A percentile compares a stretch with the other conserved stretches of the same genome.
These are phyloP conservation scores for Vannuccia rotundouncinata DNA, from an alignment of 2,888 invertebrate genomes.

Conservation along the genomic window DNA sequence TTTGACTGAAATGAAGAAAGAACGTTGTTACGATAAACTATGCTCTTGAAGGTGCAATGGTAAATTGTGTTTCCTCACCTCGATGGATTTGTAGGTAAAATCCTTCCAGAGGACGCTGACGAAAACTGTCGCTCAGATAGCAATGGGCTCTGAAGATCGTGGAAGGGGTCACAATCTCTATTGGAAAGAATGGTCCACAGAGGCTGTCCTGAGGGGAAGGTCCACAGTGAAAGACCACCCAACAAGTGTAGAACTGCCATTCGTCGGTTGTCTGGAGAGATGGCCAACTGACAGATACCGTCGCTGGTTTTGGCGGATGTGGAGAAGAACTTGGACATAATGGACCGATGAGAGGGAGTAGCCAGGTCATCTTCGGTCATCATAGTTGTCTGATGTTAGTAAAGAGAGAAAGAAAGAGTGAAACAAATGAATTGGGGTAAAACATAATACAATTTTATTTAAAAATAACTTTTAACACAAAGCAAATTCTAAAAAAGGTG, in stretches of 20 bases:
- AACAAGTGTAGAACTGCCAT: conserved; percentile 18
- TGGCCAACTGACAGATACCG: not conserved
- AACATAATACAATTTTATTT: no score
- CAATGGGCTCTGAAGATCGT: not conserved
- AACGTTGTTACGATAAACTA: not conserved
- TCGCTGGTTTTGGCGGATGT: not conserved
- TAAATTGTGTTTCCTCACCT: not conserved
- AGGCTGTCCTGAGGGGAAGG: conserved; percentile 15
- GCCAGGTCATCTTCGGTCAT: conserved; percentile 6
- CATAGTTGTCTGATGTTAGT: not conserved
- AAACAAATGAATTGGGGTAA: no score
- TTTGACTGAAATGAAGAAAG: not conserved
- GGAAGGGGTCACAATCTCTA: not conserved
- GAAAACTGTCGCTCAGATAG: not conserved
- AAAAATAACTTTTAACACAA: no score
- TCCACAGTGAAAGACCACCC: conserved; percentile 23
- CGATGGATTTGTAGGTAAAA: not conserved
- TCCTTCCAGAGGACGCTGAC: not conserved
- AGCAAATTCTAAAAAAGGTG: no score
- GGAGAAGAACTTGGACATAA: not conserved
- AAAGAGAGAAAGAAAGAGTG: not conserved
- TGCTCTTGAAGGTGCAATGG: not conserved
- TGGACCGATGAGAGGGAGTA: not conserved
- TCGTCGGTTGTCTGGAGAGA: not conserved
- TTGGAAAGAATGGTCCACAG: not conserved